phyloP scores from a whole-genome alignment of 2,113 vertebrate species.

The Pterocles burchelli region DNA sequence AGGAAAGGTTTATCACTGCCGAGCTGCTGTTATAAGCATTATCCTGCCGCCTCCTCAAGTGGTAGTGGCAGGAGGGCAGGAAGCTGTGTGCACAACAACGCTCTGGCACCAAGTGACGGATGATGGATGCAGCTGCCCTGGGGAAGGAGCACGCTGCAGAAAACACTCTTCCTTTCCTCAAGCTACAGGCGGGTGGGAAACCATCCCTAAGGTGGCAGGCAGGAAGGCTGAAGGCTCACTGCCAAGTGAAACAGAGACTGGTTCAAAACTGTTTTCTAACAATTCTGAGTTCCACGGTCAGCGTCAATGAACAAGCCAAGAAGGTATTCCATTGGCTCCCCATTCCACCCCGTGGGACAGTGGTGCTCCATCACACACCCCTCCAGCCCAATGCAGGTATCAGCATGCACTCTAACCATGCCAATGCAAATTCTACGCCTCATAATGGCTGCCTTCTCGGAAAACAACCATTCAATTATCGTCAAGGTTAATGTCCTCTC shows the following conservation, averaged over 20 bases:
- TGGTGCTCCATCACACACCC: neutral
- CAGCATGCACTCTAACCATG: neutral
- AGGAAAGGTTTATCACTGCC: neutral
- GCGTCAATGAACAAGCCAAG: accelerated
- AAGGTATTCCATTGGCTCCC: neutral
- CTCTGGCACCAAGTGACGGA: accelerated
- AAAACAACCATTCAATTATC: neutral
- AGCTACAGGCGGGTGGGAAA: neutral
- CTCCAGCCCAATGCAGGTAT: accelerated
- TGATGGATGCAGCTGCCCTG: neutral
- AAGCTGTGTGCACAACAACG: neutral
- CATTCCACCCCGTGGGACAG: neutral
- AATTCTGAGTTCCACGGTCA: neutral
- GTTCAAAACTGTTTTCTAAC: neutral
- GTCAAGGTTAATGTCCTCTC: neutral
- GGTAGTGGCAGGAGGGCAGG: neutral
- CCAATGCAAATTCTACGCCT: neutral
- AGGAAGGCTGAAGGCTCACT: neutral
- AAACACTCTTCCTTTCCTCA: neutral
- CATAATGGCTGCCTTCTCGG: neutral
- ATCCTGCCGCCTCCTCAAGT: neutral
- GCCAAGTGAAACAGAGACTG: neutral
- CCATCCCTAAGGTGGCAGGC: accelerated
- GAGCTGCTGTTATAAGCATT: neutral
- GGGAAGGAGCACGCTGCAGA: neutral